Conservation (phyloP, 2,888 invertebrate genomes). For the Meiosimyza decipiens region DNA sequence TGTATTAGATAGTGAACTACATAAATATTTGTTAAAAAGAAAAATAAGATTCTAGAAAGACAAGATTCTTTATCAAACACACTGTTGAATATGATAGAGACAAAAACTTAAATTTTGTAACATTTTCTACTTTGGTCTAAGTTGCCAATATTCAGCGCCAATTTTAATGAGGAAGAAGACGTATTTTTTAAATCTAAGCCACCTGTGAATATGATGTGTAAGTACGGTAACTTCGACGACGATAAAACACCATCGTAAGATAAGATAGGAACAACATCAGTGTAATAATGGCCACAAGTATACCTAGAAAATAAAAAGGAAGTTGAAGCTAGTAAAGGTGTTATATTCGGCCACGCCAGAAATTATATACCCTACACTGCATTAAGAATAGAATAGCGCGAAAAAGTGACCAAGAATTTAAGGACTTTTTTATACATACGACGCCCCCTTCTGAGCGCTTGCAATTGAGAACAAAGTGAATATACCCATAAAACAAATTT, state of each 20-base stretch:
- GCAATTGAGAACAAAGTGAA: no score
- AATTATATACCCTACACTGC: no score
- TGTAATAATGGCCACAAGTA: slow-evolving; percentile 58
- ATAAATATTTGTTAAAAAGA: slow-evolving; percentile 11
- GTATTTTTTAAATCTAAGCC: slow-evolving; percentile 52
- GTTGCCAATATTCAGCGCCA: slow-evolving; percentile 1
- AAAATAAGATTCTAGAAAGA: background rate
- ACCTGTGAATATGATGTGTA: slow-evolving; percentile 59
- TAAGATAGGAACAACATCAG: slow-evolving; percentile 57
- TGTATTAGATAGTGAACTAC: slow-evolving; percentile 1
- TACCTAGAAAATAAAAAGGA: slow-evolving; percentile 41
- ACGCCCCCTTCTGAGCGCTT: no score
- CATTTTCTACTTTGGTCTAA: slow-evolving; percentile 1
- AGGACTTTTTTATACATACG: no score
- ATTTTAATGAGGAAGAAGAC: slow-evolving; percentile 6
- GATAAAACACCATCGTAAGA: slow-evolving; percentile 57
- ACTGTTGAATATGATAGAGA: background rate
- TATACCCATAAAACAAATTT: background rate
- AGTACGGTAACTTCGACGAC: slow-evolving; percentile 59
- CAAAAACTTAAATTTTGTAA: background rate
- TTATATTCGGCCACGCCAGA: no score
- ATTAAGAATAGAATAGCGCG: no score
- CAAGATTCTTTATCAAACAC: background rate
- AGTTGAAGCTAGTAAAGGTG: background rate
- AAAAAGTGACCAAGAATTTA: no score